phyloP scores from a whole-genome alignment of 2,888 invertebrate species.

The Rutpela maculata region DNA sequence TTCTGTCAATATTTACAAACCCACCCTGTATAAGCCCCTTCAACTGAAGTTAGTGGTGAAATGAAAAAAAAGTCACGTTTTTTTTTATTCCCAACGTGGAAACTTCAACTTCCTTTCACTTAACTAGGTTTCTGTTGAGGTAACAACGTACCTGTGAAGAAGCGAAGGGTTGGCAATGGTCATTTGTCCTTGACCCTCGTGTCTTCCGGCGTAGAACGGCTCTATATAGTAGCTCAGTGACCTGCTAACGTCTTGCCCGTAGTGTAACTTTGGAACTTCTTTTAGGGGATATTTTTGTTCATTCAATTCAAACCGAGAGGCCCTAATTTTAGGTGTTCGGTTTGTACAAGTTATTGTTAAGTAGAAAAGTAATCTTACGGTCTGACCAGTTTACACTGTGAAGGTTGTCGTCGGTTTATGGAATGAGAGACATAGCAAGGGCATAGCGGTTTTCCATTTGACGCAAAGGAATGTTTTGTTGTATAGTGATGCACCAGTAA shows the following conservation, averaged over 20 bases:
- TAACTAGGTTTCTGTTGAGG: neutral
- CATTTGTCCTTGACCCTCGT: slow-evolving; percentile 33
- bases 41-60: too few relatives aligned
- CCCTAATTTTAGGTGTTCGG: slow-evolving; percentile 1
- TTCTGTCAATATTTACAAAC: too few relatives aligned
- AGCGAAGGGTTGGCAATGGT: slow-evolving; percentile 30
- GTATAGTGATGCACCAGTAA: too few relatives aligned
- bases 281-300: slow-evolving; percentile 1
- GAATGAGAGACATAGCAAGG: too few relatives aligned
- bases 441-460: too few relatives aligned
- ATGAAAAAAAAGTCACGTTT: too few relatives aligned
- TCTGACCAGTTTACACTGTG: neutral
- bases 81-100: too few relatives aligned
- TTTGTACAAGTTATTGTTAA: slow-evolving; percentile 10
- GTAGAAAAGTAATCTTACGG: neutral
- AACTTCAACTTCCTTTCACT: too few relatives aligned
- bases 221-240: slow-evolving; percentile 25
- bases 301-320: slow-evolving; percentile 2
- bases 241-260: slow-evolving; percentile 28
- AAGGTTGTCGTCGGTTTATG: neutral
- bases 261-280: slow-evolving; percentile 15
- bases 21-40: too few relatives aligned
- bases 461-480: too few relatives aligned
- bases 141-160: neutral
- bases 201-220: slow-evolving; percentile 29